Conservation (phyloP, 2,113 vertebrate species). For the Brachirus orientalis region DNA sequence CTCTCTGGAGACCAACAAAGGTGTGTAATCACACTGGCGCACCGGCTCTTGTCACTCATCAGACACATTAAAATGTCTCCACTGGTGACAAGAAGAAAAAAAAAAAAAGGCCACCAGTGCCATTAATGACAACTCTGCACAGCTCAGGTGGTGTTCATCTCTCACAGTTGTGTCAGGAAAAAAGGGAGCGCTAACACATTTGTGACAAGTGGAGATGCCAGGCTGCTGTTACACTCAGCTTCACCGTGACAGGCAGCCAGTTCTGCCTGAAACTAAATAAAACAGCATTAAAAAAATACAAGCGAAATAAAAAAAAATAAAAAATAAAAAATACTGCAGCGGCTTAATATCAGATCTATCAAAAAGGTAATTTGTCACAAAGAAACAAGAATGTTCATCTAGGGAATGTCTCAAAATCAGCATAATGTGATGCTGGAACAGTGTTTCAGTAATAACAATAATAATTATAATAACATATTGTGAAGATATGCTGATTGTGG, state of each 20-base stretch:
- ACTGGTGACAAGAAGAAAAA: slow-evolving; percentile 14
- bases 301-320: background rate
- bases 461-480: slow-evolving; percentile 26
- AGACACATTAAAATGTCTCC: slow-evolving; percentile 31
- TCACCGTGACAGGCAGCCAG: slow-evolving; percentile 45
- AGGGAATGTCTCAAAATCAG: slow-evolving; percentile 39
- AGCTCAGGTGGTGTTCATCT: slow-evolving; percentile 45
- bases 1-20: slow-evolving; percentile 27
- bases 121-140: slow-evolving; percentile 52
- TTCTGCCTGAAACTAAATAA: slow-evolving; percentile 37
- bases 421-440: slow-evolving; percentile 38
- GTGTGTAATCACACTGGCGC: slow-evolving; percentile 14
- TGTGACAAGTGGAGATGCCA: slow-evolving; percentile 46
- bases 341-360: slow-evolving; percentile 29
- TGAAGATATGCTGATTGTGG: slow-evolving; percentile 65
- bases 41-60: slow-evolving; percentile 36
- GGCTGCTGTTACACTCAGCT: slow-evolving; percentile 38
- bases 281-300: slow-evolving; percentile 23
- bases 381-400: slow-evolving; percentile 34
- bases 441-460: background rate
- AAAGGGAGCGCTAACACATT: slow-evolving; percentile 38
- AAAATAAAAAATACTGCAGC: slow-evolving; percentile 8
- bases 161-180: slow-evolving; percentile 40
- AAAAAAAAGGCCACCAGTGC: slow-evolving; percentile 28
- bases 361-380: slow-evolving; percentile 43